phyloP scores from a whole-genome alignment of 2,797 vertebrate species.

The Helostoma temminkii region DNA sequence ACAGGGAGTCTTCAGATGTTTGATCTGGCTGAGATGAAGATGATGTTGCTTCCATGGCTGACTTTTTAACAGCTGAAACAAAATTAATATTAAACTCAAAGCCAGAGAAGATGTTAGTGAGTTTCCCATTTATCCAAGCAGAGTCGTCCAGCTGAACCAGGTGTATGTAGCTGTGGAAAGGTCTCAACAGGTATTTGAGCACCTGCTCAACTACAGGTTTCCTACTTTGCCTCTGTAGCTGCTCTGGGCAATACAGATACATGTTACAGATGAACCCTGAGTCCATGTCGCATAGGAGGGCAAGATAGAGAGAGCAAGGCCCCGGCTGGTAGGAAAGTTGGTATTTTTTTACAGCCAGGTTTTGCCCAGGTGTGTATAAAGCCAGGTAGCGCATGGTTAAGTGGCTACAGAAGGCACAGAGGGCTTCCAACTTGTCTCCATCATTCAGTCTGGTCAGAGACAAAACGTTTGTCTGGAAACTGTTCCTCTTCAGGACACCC shows the following conservation, averaged over 20 bases:
- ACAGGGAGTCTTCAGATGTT: conserved; percentile 23
- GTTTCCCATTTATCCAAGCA: conserved; percentile 59
- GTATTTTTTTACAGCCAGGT: conserved; percentile 79
- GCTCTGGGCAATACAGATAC: conserved; percentile 71
- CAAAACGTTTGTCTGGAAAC: conserved; percentile 69
- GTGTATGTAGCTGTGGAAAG: conserved; percentile 63
- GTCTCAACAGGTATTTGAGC: conserved; percentile 70
- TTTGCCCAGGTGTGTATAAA: conserved; percentile 63
- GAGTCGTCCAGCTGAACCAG: conserved; percentile 74
- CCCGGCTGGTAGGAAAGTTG: conserved; percentile 54
- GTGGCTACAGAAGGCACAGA: conserved; percentile 71
- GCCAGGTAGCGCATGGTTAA: conserved; percentile 65
- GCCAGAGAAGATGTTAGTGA: conserved; percentile 56
- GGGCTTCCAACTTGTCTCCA: conserved; percentile 69
- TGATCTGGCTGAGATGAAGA: background rate
- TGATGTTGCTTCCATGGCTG: conserved; percentile 3
- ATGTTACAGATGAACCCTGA: conserved; percentile 81
- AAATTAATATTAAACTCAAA: conserved; percentile 63
- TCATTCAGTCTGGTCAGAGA: conserved; percentile 67
- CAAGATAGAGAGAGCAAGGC: conserved; percentile 61
- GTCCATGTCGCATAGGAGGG: conserved; percentile 73
- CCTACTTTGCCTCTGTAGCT: conserved; percentile 66
- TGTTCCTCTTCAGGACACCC: conserved; percentile 70
- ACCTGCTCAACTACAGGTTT: conserved; percentile 74
- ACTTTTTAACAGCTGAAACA: conserved; percentile 23